phyloP scores from a whole-genome alignment of 2,113 vertebrate genomes.

The Setophaga coronata region DNA sequence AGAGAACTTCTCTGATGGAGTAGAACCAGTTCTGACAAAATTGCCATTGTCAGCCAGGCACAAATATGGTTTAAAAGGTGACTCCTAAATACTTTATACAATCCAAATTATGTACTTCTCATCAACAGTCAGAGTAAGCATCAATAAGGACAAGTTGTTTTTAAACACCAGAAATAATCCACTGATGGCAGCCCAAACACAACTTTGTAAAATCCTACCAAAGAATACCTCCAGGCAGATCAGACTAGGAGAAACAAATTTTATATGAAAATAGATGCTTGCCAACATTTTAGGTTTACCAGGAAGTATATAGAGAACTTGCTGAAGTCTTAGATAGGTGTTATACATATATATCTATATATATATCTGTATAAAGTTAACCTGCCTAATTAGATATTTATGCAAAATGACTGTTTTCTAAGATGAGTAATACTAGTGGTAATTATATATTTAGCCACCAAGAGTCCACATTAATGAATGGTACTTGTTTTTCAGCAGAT shows the following conservation, averaged over 20 bases:
- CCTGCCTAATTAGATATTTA: conserved; percentile 74
- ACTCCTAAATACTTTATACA: neutral
- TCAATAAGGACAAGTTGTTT: neutral
- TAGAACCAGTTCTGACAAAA: conserved; percentile 22
- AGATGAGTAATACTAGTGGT: conserved; percentile 67
- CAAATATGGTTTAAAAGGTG: neutral
- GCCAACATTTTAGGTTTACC: conserved; percentile 47
- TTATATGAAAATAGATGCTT: conserved; percentile 22
- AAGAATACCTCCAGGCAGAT: neutral
- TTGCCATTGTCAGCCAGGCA: neutral
- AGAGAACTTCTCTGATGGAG: neutral
- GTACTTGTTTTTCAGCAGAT: neutral
- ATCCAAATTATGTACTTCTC: neutral
- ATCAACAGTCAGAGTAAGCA: neutral
- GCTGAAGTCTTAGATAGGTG: conserved; percentile 61
- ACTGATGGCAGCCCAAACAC: neutral
- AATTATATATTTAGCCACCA: conserved; percentile 66
- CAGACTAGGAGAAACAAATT: conserved; percentile 13
- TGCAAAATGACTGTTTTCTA: conserved; percentile 73
- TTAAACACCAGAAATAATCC: neutral
- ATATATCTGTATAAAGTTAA: conserved; percentile 49
- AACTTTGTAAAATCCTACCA: neutral
- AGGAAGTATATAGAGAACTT: conserved; percentile 5
- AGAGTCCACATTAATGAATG: conserved; percentile 67
- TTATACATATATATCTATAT: neutral